phyloP scores from a whole-genome alignment of 2,888 invertebrate genomes.

The Caenorhabditis virilis region DNA sequence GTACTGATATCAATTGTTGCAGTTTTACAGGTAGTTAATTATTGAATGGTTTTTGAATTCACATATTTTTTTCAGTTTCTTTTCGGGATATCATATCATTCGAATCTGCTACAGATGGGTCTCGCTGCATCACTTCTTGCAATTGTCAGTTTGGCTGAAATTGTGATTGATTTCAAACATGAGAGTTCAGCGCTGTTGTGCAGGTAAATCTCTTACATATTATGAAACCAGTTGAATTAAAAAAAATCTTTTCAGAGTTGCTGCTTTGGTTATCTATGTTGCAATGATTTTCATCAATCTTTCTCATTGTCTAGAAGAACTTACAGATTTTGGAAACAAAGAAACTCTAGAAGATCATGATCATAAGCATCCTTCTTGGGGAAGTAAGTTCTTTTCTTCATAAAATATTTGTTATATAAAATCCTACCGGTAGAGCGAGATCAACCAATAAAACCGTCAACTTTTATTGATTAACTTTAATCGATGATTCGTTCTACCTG shows the following conservation, averaged over 20 bases:
- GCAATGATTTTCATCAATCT: constrained; percentile 29
- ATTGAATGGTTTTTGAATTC: background rate
- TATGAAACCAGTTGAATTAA: background rate
- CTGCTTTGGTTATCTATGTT: constrained; percentile 15
- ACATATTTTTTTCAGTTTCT: background rate
- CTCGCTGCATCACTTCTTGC: constrained; percentile 1
- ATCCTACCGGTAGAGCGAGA: too few relatives aligned
- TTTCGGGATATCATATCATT: constrained; percentile 2
- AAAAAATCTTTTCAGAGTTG: constrained; percentile 14
- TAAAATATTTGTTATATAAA: background rate
- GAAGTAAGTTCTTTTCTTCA: background rate
- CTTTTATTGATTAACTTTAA: too few relatives aligned
- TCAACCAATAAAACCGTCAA: too few relatives aligned
- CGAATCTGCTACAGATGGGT: constrained; percentile 2
- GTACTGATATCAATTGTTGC: background rate
- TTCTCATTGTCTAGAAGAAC: constrained; percentile 27
- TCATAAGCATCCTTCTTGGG: background rate
- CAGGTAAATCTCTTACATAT: background rate
- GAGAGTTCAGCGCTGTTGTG: background rate
- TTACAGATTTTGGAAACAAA: constrained; percentile 13
- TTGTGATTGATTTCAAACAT: background rate
- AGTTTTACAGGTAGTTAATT: background rate
- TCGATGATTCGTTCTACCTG: too few relatives aligned
- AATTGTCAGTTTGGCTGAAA: background rate
- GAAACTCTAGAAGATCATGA: background rate